Base-by-base conservation (phyloP, 64 coral and sea anemone species). In the Dendronephthya gigantea region DNA sequence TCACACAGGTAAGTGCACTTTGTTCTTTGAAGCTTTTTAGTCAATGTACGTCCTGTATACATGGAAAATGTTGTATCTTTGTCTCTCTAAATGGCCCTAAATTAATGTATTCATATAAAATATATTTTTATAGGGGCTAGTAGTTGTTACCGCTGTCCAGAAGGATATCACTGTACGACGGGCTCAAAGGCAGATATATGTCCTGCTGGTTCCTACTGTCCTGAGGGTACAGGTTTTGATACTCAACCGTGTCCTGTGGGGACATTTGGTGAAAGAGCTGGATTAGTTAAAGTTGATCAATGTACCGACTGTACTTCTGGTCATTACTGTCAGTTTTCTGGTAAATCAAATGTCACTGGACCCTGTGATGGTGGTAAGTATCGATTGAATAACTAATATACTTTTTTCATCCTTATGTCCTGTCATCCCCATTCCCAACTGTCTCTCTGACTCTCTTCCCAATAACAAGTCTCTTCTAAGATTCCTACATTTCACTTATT, bases 141-240 rank as follows among this genome's bases (percentile, higher is more conserved):
- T 35, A 79, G 27, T 22, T 98, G 95, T 50, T 89, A 89, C 34
- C 70, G 59, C 31, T 98, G 95, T 9, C 95, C 95, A 16, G 95
- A 87, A 72, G 95, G 95, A 35, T 91, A 91, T 69, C 90, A 93
- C 45, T 98, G 95, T 51, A 98, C 91, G 25, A 68, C 39, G 70
- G 90, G 82, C 15, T 45, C 91, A 65, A 48, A 89, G 33, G 92
- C 95, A 36, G 95, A 98, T 40, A 89, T 87, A 36, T 98, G 95
- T 72, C 95, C 95, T 39, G 82, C 89, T 47, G 95, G 95, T 13
- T 93, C 51, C 68, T 93, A 91, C 87, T 98, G 95, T 83, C 95
- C 92, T 9, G 59, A 68, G 29, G 90, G 87, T 14, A 91, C 92
- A 58, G 95, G 95, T 5, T 98, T 87, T 58, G 90, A 98, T 39